Percentiles rank a stretch among this genome's conserved stretches.
Evolutionary conservation across 2,888 invertebrate genomes (phyloP).

Genomic region (Bhutanitis thaidina): DNA sequence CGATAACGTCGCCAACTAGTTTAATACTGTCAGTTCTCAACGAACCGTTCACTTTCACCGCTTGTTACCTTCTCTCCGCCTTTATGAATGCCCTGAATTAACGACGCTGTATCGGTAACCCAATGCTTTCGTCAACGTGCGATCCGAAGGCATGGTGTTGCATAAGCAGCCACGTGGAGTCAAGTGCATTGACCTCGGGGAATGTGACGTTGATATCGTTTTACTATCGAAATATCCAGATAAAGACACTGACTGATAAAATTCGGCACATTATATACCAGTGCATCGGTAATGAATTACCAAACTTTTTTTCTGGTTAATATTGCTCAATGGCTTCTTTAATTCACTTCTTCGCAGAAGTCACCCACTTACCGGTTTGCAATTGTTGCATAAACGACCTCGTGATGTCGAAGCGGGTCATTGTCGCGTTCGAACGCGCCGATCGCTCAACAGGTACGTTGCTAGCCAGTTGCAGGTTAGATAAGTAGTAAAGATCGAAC

Average conservation of each 20-base stretch:
- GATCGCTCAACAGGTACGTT: conserved; percentile 32
- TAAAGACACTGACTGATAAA: conserved; percentile 53
- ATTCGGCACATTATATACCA: conserved; percentile 31
- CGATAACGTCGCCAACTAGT: conserved; percentile 40
- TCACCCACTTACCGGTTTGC: conserved; percentile 61
- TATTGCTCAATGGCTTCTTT: conserved; percentile 60
- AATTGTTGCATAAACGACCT: conserved; percentile 74
- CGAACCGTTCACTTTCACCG: conserved; percentile 52
- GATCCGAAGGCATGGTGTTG: conserved; percentile 38
- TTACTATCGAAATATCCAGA: conserved; percentile 57
- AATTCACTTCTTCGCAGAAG: conserved; percentile 48
- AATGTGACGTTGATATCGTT: conserved; percentile 41
- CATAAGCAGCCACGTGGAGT: conserved; percentile 63
- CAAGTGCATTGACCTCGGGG: conserved; percentile 59
- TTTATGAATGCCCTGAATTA: conserved; percentile 6
- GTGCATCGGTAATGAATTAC: neutral
- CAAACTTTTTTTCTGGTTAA: conserved; percentile 21
- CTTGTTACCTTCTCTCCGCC: conserved; percentile 7
- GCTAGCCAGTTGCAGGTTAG: conserved; percentile 42
- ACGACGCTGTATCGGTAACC: conserved; percentile 29
- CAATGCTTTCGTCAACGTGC: conserved; percentile 37
- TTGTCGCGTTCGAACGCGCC: conserved; percentile 47
- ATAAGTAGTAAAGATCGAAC: conserved; percentile 69
- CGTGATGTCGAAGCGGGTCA: conserved; percentile 72
- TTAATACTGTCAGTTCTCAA: conserved; percentile 15